Evolutionary conservation across 2,797 vertebrate genomes (phyloP).

Genomic region (Stomatorhinus walkeri): DNA sequence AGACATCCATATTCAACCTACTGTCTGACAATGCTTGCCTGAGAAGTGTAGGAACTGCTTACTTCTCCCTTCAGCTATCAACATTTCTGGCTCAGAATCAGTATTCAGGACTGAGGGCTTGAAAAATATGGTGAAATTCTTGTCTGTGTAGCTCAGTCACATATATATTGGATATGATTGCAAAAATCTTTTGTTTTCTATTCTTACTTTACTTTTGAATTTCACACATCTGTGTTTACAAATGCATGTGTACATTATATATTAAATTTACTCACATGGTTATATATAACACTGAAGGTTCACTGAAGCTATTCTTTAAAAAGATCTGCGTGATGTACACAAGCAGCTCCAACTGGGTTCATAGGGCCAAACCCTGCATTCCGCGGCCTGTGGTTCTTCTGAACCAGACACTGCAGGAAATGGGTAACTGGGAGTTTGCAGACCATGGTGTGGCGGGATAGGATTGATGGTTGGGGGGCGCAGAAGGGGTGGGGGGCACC

Average conservation of each 20-base stretch:
- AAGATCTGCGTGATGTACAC: not conserved
- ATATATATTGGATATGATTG: not conserved
- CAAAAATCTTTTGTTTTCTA: not conserved
- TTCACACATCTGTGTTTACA: not conserved
- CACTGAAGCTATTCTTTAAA: not conserved
- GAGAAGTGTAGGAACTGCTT: not conserved
- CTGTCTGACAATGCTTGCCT: not conserved
- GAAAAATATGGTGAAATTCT: not conserved
- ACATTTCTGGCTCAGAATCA: not conserved
- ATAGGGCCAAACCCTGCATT: not conserved
- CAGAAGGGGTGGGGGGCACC: not conserved
- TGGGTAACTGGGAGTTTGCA: not conserved
- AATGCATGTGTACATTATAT: not conserved
- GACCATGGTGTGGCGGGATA: not conserved
- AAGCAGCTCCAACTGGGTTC: not conserved
- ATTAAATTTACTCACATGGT: not conserved
- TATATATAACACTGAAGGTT: not conserved
- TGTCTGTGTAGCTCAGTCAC: not conserved
- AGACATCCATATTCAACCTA: not conserved
- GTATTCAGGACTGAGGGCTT: not conserved
- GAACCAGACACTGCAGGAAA: not conserved
- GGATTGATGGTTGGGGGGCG: not conserved
- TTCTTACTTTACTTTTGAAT: not conserved
- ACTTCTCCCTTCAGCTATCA: not conserved
- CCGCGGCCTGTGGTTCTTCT: not conserved